These are phyloP conservation scores for Chrysina gloriosa DNA, from an alignment of 2,888 invertebrate species.

Conservation along the genomic window DNA sequence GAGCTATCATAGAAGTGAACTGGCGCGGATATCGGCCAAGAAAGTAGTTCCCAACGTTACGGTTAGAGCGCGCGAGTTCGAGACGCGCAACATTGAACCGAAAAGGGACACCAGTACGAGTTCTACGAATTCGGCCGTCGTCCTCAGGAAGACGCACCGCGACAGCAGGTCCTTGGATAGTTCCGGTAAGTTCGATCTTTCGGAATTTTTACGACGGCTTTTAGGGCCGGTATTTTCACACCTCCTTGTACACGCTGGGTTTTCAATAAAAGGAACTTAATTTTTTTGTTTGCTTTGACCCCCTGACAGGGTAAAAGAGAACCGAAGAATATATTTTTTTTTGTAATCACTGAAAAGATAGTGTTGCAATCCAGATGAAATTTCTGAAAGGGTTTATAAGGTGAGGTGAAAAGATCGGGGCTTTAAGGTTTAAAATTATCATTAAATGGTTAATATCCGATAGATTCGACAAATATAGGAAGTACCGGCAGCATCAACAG, in stretches of 20 bases:
- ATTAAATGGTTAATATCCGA: constrained; percentile 27
- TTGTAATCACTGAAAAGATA: too few species aligned
- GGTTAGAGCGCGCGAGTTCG: constrained; percentile 78
- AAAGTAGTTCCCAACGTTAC: constrained; percentile 81
- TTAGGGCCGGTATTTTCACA: too few species aligned
- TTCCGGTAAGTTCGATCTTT: constrained; percentile 62
- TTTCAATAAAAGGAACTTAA: too few species aligned
- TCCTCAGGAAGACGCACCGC: constrained; percentile 60
- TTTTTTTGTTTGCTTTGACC: too few species aligned
- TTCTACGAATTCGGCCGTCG: constrained; percentile 52
- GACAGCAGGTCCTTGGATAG: constrained; percentile 70
- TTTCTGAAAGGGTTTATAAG: too few species aligned
- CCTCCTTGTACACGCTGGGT: too few species aligned
- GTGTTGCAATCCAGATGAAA: too few species aligned
- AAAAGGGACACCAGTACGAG: constrained; percentile 55
- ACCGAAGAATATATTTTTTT: too few species aligned
- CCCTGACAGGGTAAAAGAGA: too few species aligned
- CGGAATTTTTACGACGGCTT: not conserved
- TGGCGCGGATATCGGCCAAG: constrained; percentile 73
- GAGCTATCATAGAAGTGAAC: constrained; percentile 75
- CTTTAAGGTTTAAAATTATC: constrained; percentile 38
- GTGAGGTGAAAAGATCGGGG: too few species aligned
- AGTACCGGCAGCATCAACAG: constrained; percentile 68
- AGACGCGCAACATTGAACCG: constrained; percentile 67
- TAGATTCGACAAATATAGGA: constrained; percentile 56